These are phyloP conservation scores for Ammodytes dubius DNA, from an alignment of 2,113 vertebrate species.

Conservation along the genomic window DNA sequence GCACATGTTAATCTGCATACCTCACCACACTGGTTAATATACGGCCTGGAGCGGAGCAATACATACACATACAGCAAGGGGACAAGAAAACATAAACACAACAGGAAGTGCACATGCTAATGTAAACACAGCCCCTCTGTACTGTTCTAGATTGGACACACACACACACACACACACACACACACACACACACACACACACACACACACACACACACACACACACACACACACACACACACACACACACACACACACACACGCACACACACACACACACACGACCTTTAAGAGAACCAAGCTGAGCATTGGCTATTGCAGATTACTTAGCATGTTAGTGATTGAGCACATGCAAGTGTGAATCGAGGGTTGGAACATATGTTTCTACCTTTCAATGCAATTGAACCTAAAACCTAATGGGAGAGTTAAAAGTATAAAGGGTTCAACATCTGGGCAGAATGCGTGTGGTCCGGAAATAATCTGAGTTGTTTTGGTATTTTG, in stretches of 20 bases:
- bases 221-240: not conserved
- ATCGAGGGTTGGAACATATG: constrained; percentile 14
- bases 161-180: not conserved
- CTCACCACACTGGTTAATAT: too few relatives aligned
- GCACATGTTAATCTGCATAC: too few relatives aligned
- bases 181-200: not conserved
- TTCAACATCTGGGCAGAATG: not conserved
- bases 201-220: not conserved
- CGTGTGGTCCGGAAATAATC: not conserved
- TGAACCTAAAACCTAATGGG: not conserved
- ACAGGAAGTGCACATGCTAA: not conserved
- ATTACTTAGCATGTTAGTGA: constrained; percentile 6
- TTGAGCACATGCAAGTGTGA: not conserved
- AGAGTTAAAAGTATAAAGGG: not conserved
- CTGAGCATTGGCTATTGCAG: not conserved
- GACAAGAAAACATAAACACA: constrained; percentile 10
- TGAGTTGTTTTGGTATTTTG: not conserved
- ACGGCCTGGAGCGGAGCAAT: too few relatives aligned
- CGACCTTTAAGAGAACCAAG: constrained; percentile 10
- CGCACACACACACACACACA: not conserved
- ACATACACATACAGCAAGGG: too few relatives aligned
- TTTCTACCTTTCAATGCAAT: not conserved
- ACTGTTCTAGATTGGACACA: constrained; percentile 31
- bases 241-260: not conserved
- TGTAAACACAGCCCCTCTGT: constrained; percentile 28